These are phyloP conservation scores for Stegostoma tigrinum DNA, from an alignment of 2,113 vertebrate genomes.

Conservation along the genomic window DNA sequence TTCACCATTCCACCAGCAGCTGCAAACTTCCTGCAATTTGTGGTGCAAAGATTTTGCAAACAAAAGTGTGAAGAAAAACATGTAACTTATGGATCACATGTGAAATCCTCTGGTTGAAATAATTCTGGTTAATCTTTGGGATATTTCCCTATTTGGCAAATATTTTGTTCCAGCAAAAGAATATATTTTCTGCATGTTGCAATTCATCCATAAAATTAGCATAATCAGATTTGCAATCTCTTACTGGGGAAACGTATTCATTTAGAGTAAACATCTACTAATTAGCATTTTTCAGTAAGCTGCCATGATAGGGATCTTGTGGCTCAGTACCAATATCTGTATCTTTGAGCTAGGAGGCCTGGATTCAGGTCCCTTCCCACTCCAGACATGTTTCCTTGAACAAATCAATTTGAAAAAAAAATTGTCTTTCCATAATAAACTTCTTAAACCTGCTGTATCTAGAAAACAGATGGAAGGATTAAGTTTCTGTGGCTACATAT, in stretches of 20 bases:
- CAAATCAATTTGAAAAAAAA: no score
- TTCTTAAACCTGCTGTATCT: neutral
- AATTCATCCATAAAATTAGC: neutral
- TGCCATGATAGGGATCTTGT: neutral
- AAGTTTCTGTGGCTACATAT: neutral
- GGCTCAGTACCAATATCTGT: no score
- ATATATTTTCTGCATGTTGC: neutral
- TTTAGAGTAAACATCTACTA: neutral
- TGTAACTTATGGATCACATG: neutral
- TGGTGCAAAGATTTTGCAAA: neutral
- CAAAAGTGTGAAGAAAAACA: neutral
- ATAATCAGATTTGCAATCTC: neutral
- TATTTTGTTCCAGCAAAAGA: neutral
- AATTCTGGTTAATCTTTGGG: neutral
- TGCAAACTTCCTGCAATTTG: neutral
- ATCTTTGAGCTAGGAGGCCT: no score
- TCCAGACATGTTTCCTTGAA: no score
- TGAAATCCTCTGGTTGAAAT: neutral
- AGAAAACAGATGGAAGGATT: neutral
- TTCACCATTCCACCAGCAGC: neutral
- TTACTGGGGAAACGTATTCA: neutral
- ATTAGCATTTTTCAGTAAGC: neutral
- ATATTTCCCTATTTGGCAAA: constrained; percentile 33
- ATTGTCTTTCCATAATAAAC: neutral
- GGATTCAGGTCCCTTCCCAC: no score